These are phyloP conservation scores for Tetragonula clypearis DNA, from an alignment of 1,140 invertebrate species.

Conservation along the genomic window DNA sequence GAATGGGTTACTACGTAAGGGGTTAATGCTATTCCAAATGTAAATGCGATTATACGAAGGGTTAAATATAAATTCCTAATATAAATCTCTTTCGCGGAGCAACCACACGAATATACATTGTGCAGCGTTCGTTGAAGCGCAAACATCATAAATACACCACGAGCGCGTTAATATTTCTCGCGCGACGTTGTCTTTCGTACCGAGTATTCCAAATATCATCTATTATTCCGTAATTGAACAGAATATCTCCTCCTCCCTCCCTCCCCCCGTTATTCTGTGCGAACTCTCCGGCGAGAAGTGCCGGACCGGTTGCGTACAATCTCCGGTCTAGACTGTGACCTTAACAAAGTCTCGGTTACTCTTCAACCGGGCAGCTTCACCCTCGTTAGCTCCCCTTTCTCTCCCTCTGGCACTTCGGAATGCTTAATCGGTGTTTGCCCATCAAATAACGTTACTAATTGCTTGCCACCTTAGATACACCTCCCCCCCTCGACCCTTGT, in stretches of 20 bases:
- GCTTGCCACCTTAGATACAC: slow-evolving; percentile 24
- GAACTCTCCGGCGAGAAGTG: neutral
- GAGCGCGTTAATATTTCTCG: neutral
- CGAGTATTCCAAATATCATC: neutral
- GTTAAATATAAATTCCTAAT: neutral
- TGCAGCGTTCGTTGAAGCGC: neutral
- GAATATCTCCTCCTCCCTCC: neutral
- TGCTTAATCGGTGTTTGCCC: slow-evolving; percentile 49
- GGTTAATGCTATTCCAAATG: neutral
- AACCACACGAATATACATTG: neutral
- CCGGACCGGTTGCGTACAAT: slow-evolving; percentile 11
- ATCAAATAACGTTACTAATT: slow-evolving; percentile 48
- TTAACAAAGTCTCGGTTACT: slow-evolving; percentile 50
- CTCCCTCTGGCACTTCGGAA: slow-evolving; percentile 27
- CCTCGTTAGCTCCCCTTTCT: neutral
- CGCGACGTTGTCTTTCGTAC: neutral
- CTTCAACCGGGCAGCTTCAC: neutral
- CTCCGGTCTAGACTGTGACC: slow-evolving; percentile 38
- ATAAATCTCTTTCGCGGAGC: neutral
- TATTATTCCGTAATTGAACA: neutral
- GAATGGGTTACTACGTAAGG: too few relatives aligned
- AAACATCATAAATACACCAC: neutral
- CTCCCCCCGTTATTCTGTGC: neutral
- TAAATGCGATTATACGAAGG: too few relatives aligned
- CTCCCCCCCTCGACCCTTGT: neutral